Evolutionary conservation across 2,113 vertebrate species (phyloP).

Genomic region (Microcebus ravelobensis): DNA sequence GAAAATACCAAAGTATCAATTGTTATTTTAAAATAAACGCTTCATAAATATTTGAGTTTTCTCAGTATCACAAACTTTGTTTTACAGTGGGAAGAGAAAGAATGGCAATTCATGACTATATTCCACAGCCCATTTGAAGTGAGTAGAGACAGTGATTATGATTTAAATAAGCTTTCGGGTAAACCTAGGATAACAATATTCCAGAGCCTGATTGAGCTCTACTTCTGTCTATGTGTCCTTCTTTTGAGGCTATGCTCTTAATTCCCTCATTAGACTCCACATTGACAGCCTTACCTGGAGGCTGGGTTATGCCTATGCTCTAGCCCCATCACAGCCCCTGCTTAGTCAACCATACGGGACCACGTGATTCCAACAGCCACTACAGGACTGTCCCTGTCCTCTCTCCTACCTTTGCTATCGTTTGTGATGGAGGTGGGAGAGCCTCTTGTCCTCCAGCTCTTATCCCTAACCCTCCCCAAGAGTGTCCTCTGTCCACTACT

Average conservation of each 20-base stretch:
- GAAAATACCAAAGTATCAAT: background rate
- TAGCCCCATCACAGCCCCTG: fast-evolving
- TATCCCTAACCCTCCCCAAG: background rate
- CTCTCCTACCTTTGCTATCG: background rate
- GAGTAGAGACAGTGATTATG: background rate
- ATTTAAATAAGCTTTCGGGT: background rate
- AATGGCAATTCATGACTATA: background rate
- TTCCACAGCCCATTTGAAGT: background rate
- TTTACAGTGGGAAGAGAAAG: background rate
- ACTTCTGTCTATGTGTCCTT: background rate
- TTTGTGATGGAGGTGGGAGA: background rate
- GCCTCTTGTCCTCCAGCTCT: too few relatives aligned
- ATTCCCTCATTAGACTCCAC: background rate
- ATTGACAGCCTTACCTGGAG: background rate
- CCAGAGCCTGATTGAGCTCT: background rate
- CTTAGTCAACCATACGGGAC: background rate
- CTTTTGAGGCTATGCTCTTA: background rate
- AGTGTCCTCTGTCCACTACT: background rate
- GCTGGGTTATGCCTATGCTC: background rate
- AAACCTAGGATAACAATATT: background rate
- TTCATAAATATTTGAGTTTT: background rate
- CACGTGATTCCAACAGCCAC: background rate
- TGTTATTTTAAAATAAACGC: background rate
- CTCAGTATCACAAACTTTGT: background rate
- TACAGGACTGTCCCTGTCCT: background rate